Base-by-base conservation (phyloP, 2,888 invertebrate genomes). In the Zhuqinia jingwanae region DNA sequence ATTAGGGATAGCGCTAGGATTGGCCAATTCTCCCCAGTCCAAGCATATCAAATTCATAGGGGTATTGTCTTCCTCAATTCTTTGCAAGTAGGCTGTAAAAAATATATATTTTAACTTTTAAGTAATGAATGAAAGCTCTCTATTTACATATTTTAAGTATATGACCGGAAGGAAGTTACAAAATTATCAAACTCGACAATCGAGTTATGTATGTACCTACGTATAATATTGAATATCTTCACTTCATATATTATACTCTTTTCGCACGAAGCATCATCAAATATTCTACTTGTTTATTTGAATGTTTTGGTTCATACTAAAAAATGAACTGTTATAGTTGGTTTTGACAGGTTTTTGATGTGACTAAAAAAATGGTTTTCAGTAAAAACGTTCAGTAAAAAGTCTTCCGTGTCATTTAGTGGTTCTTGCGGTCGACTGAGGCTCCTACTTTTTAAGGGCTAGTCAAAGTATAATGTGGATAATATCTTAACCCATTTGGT, bases 31-130 rank as follows among this genome's bases (percentile, higher is more conserved):
- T 22, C 81, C 78, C 89, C 89, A 89, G 70, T 88, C 88, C 50
- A 89, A 65, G 47, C 89, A 89, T 3, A 89, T 84, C 45, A 89
- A 70, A 36, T 88, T 88, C 88, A 88, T 86, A 15, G 73, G 68
- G 30, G 70, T 88, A 15, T 83, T 86, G 22, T 83, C 80, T 25
- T 78, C 76, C 30, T 88, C 86, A 15, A 81, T 84, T 30, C 83
- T 80, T 30, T 76, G 75, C n/a, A 84, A 60, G 27, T 88, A 88
- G 1, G 86, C 88, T 88, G 50, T n/a, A 25, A 50, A 11, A 53
- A 5, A 53, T 22, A 36, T 36, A 36, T 36, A 36, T 8, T 36
- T 36, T 36, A 36, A 3, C n/a, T n/a, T n/a, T n/a, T n/a, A n/a
- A n/a, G n/a, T n/a, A n/a, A n/a, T n/a, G n/a, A n/a, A n/a, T n/a